These are phyloP conservation scores for Ptychobarbus kaznakovi DNA, from an alignment of 2,797 vertebrate genomes.

Conservation along the genomic window DNA sequence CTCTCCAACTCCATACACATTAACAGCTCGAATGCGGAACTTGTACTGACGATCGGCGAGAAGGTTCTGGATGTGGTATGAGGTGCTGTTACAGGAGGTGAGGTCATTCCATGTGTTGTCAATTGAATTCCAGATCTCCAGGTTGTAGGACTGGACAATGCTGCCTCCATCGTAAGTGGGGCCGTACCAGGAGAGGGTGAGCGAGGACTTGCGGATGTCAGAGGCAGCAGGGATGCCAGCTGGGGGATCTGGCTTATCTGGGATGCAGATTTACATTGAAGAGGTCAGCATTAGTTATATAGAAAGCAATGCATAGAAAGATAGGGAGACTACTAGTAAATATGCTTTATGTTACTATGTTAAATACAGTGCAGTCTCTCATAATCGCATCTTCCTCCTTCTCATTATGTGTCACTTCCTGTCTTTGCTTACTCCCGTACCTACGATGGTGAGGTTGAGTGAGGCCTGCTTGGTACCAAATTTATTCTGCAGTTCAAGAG, in stretches of 20 bases:
- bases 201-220: slow-evolving; percentile 86
- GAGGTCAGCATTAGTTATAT: not conserved
- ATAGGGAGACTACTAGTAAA: not conserved
- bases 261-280: not conserved
- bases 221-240: slow-evolving; percentile 90
- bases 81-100: slow-evolving; percentile 95
- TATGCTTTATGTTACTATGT: not conserved
- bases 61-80: slow-evolving; percentile 89
- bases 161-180: slow-evolving; percentile 96
- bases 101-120: slow-evolving; percentile 88
- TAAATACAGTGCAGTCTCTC: not conserved
- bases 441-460: slow-evolving; percentile 97
- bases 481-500: slow-evolving; percentile 89
- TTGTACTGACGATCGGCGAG: slow-evolving; percentile 91
- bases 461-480: slow-evolving; percentile 90
- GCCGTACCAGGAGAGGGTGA: slow-evolving; percentile 96
- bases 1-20: slow-evolving; percentile 92
- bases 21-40: slow-evolving; percentile 91
- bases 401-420: not conserved
- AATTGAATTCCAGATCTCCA: slow-evolving; percentile 92
- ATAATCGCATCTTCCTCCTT: not conserved
- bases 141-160: slow-evolving; percentile 91
- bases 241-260: slow-evolving; percentile 96
- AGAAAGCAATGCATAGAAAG: not conserved
- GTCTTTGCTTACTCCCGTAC: slow-evolving; percentile 71